Base-by-base conservation (phyloP, 2,113 vertebrate genomes). In the Panthera tigris region DNA sequence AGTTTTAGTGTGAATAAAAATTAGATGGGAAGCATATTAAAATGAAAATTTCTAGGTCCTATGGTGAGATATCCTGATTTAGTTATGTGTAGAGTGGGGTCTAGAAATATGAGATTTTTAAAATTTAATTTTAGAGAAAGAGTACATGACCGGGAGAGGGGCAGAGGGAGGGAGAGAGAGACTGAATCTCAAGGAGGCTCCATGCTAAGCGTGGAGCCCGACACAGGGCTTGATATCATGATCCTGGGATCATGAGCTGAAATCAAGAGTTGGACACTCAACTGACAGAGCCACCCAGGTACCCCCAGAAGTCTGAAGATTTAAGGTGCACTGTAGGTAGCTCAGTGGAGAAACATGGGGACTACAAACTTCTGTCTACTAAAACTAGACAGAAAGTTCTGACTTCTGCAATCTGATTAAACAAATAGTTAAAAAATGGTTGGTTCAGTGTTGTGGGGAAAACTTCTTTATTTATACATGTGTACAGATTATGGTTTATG, bases 1-100 rank as follows among this genome's bases (percentile, higher is more conserved):
- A 52, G 80, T 89, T 86, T 91, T 84, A 92, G 14, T 82, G 41
- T 82, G 41, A 83, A 80, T 89, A 48, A 50, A 89, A 83, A 79
- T 92, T 36, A 92, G 36, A 33, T 29, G 29, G 31, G 41, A 92
- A 94, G 12, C 41, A 8, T 92, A 36, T 66, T 81, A 45, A 91
- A 73, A 76, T 63, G 48, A 11, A 74, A 52, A 50, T 68, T 73
- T n/a, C 12, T 79, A 45, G 36, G 27, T 79, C 31, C 31, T 33
- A 7, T 27, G 27, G 21, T 80, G 33, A 78, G 29, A 18, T 83
- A 55, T 48, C 96, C 87, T 96, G 29, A 74, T 55, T 79, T 86
- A 93, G 7, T 63, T 89, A 61, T 16, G 8, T 48, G 5, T 93
- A 82, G 25, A 33, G 21, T 31, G 13, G 10, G 16, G 61, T 68